phyloP scores from a whole-genome alignment of 1,140 invertebrate genomes.

The Neelides sp. region DNA sequence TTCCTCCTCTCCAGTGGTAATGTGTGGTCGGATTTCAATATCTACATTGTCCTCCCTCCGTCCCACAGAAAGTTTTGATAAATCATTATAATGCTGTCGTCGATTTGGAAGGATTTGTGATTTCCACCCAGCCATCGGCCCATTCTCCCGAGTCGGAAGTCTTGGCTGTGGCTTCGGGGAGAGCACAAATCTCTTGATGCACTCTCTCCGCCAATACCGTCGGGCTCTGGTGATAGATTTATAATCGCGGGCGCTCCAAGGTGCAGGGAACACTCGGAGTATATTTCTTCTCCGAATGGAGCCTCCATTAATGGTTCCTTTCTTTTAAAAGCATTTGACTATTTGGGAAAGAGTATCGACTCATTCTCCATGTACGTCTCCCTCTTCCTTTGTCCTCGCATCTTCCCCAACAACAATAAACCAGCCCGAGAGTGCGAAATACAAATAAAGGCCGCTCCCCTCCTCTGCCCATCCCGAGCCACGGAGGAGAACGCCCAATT shows the following conservation, averaged over 20 bases:
- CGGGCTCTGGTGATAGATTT: constrained; percentile 26
- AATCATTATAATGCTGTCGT: constrained; percentile 32
- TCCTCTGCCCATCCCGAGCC: not conserved
- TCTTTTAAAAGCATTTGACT: constrained; percentile 32
- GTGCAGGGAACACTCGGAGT: constrained; percentile 16
- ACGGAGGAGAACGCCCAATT: too few relatives aligned
- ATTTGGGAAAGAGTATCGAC: constrained; percentile 31
- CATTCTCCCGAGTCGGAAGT: not conserved
- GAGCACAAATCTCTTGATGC: constrained; percentile 19
- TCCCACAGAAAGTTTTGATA: constrained; percentile 31
- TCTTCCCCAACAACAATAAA: too few relatives aligned
- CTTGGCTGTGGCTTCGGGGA: not conserved
- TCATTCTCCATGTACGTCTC: constrained; percentile 18
- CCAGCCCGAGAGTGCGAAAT: too few relatives aligned
- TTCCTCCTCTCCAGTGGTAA: constrained; percentile 12
- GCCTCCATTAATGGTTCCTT: constrained; percentile 26
- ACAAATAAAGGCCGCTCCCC: too few relatives aligned
- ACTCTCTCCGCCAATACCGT: constrained; percentile 21
- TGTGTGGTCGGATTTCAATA: constrained; percentile 31
- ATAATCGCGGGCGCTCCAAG: too few relatives aligned
- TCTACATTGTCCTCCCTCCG: constrained; percentile 21
- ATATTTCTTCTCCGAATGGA: constrained; percentile 15
- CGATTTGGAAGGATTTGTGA: constrained; percentile 31
- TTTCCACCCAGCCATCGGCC: constrained; percentile 18
- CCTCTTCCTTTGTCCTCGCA: too few relatives aligned